Conservation (phyloP, 2,888 invertebrate species). For the Scaptomyza parva region DNA sequence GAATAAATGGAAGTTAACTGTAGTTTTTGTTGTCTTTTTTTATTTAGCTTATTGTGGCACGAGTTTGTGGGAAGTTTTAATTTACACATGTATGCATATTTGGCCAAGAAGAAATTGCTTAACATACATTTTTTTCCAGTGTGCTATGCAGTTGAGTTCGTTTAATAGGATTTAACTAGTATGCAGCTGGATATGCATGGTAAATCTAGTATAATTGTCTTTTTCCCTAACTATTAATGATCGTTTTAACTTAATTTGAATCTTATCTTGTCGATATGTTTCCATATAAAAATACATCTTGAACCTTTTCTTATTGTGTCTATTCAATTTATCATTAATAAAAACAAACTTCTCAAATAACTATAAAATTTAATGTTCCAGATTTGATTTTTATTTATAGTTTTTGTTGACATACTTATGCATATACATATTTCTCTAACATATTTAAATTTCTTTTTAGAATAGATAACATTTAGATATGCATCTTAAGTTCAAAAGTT, state of each 20-base stretch:
- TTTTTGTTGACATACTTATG: background rate
- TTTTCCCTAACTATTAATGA: too few relatives aligned
- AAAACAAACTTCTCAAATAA: too few relatives aligned
- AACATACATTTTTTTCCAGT: slow-evolving; percentile 12
- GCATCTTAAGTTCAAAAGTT: background rate
- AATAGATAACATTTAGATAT: background rate
- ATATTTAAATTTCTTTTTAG: background rate
- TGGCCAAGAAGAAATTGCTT: slow-evolving; percentile 72
- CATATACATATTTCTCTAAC: too few relatives aligned
- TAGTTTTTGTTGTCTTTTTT: slow-evolving; percentile 28
- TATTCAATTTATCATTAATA: too few relatives aligned
- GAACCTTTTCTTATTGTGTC: too few relatives aligned
- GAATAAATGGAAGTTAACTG: slow-evolving; percentile 50
- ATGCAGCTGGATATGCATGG: background rate
- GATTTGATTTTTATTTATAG: background rate
- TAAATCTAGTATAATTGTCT: too few relatives aligned
- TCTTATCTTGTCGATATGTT: too few relatives aligned
- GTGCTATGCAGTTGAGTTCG: background rate
- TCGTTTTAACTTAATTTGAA: too few relatives aligned
- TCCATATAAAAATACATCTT: too few relatives aligned
- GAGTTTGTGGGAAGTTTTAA: slow-evolving; percentile 52
- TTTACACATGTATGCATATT: slow-evolving; percentile 63
- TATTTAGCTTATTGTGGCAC: slow-evolving; percentile 36
- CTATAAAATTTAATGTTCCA: background rate
- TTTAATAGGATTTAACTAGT: background rate